Evolutionary conservation across 2,797 vertebrate genomes (phyloP), one percentile per base, ranked within the genome.

Genomic region (Microcaecilia unicolor): DNA sequence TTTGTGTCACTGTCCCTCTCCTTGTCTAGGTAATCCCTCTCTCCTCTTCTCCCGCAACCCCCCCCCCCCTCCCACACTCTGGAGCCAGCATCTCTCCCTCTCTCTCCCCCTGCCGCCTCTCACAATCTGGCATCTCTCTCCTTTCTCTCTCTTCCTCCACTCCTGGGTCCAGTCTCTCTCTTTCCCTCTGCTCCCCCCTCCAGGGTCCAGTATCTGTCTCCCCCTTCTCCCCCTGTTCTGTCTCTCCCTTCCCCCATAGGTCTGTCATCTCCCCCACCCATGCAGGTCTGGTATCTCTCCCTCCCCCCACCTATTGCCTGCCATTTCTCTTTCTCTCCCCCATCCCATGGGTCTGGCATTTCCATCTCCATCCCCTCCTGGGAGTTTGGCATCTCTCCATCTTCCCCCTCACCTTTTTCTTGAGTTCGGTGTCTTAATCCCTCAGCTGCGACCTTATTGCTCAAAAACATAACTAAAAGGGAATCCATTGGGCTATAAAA

Each of bases 1-100:
- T n/a, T n/a, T n/a, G n/a, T n/a, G n/a, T n/a, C n/a, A n/a, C n/a
- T n/a, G n/a, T 10, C 7, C 20, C 10, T 15, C 28, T 24, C 5
- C n/a, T 25, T 12, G 13, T 12, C 11, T 31, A 36, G 17, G 17
- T 12, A 18, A 28, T 17, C n/a, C 24, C 14, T 7, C 9, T 12
- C 21, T 8, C 34, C 14, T 16, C 32, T 17, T 18, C 18, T 12
- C 9, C 25, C 22, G 32, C 23, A 19, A 9, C n/a, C n/a, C n/a
- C n/a, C n/a, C n/a, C n/a, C n/a, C n/a, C n/a, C n/a, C 39, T 25
- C 47, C 12, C 37, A 26, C 40, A 44, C 44, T 25, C 44, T 35
- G 37, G 44, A 46, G 46, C 47, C 44, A 20, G 25, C 34, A 41
- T 29, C 24, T 22, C 44, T 34, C 31, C 31, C 28, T 33, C 26